Evolutionary conservation across 2,113 vertebrate genomes (phyloP), one percentile per base, ranked within the genome.

Genomic region (Cnemophilus loriae): DNA sequence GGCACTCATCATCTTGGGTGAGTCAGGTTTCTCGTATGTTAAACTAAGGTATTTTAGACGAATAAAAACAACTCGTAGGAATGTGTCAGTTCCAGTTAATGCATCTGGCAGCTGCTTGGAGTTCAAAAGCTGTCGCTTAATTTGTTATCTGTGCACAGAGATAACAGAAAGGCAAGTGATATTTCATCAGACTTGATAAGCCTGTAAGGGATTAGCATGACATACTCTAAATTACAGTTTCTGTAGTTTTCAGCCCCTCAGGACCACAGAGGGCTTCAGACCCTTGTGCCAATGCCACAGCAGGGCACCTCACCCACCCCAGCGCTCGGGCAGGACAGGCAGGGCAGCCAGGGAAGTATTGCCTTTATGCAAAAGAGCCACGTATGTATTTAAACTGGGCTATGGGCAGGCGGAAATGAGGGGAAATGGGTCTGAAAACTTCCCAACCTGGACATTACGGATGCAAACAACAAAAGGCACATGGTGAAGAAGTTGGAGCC

Each of bases 401-500:
- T 30, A 21, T 8, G 47, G 65, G 75, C 61, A 44, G 23, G 13
- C 26, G 19, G 7, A 59, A 59, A 22, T 0, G 12, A 60, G 35
- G 10, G 46, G 11, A 37, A 84, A 37, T 3, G 33, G 23, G 15
- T 33, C 74, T 57, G 47, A 24, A 61, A 56, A 44, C 19, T 18
- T 75, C 78, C 27, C 73, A 78, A 19, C 17, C 23, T 1, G 2
- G 68, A 30, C 7, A 23, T 39, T 22, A 35, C 0, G 1, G 71
- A 26, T 19, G 27, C 53, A 69, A 84, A 60, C 59, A 64, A 16
- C 13, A 53, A 63, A 60, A 76, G 59, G 46, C 28, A n/a, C 2
- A 1, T 1, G 0, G 3, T 13, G 32, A 28, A 16, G 42, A 35
- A 28, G 70, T 19, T 26, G 3, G 4, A 83, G 35, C 6, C 30